phyloP scores from a whole-genome alignment of 2,113 vertebrate genomes.

The Nycticorax nycticorax region DNA sequence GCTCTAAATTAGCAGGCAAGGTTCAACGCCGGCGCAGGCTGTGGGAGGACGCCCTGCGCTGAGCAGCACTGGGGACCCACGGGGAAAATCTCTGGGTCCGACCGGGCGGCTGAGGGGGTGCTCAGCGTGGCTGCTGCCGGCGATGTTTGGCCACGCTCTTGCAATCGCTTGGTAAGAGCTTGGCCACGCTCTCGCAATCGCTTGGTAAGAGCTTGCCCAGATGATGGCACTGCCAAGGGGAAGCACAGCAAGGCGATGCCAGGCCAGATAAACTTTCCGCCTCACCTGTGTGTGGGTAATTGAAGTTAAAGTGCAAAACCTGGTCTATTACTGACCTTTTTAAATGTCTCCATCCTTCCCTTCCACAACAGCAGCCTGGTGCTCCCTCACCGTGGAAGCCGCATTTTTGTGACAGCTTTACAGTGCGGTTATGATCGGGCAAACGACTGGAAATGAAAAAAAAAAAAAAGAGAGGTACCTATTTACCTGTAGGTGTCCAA shows the following conservation, averaged over 20 bases:
- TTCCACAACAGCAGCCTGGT: background rate
- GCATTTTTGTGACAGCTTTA: constrained; percentile 38
- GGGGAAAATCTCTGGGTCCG: background rate
- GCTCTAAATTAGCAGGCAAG: background rate
- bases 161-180: background rate
- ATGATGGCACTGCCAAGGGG: background rate
- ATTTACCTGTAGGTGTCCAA: background rate
- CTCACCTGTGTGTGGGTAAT: background rate
- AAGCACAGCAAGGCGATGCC: background rate
- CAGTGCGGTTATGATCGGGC: background rate
- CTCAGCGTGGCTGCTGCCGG: background rate
- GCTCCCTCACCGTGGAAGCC: background rate
- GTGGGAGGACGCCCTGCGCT: background rate
- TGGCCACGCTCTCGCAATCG: accelerated
- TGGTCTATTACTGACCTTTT: constrained; percentile 64
- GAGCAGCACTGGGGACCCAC: background rate
- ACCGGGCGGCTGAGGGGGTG: accelerated
- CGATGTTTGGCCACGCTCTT: background rate
- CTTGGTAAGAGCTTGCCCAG: background rate
- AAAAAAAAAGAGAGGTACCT: background rate
- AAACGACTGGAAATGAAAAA: background rate
- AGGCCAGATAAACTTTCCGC: background rate
- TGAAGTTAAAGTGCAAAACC: constrained; percentile 55
- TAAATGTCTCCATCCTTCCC: constrained; percentile 18
- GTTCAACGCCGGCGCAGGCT: background rate